Percentiles rank a stretch among this genome's conserved stretches.
phyloP scores from a whole-genome alignment of 2,797 vertebrate genomes.

The Gouania willdenowi region DNA sequence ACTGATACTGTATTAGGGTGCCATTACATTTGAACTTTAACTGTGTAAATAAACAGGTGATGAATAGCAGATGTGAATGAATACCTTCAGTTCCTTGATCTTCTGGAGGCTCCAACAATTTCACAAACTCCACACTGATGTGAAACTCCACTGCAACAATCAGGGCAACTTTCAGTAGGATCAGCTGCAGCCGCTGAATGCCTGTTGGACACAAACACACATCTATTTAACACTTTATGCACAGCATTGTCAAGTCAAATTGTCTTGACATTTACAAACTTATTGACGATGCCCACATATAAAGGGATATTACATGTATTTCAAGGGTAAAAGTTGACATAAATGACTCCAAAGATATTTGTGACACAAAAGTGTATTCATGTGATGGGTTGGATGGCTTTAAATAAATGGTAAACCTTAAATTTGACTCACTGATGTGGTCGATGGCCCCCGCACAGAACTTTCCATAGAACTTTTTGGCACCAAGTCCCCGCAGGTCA shows the following conservation, averaged over 20 bases:
- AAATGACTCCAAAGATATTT: no score
- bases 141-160: slow-evolving; percentile 95
- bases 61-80: not conserved
- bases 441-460: slow-evolving; percentile 97
- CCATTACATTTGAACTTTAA: not conserved
- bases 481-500: slow-evolving; percentile 89
- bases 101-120: slow-evolving; percentile 89
- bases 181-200: slow-evolving; percentile 94
- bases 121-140: slow-evolving; percentile 91
- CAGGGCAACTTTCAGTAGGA: slow-evolving; percentile 93
- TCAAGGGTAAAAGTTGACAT: no score
- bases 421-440: slow-evolving; percentile 91
- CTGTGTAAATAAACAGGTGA: no score
- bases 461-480: slow-evolving; percentile 97
- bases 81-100: slow-evolving; percentile 92
- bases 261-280: no score
- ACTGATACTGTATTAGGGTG: not conserved
- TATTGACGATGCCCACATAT: no score
- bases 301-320: no score
- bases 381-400: no score
- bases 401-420: no score
- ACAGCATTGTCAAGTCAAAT: no score
- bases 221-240: slow-evolving; percentile 1
- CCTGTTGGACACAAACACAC: slow-evolving; percentile 68
- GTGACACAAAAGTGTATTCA: no score